A percentile compares a stretch with the other conserved stretches of the same genome.
Evolutionary conservation across 2,888 invertebrate genomes (phyloP).

Genomic region (Eupithecia tripunctaria): DNA sequence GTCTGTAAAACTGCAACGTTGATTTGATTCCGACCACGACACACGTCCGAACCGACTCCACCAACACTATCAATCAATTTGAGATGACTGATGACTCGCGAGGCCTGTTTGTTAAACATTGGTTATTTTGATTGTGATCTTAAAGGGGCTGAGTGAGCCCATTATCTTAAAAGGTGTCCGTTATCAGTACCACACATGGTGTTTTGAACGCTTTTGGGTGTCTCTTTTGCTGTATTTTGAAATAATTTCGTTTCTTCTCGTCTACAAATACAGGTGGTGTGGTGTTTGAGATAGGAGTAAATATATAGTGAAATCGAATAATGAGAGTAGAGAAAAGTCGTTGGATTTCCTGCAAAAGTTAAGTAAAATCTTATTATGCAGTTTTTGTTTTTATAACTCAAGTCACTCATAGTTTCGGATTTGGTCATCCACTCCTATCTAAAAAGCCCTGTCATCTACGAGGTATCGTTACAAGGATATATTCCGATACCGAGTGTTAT

Average conservation of each 20-base stretch:
- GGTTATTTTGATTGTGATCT: slow-evolving; percentile 53
- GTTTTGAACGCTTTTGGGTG: slow-evolving; percentile 7
- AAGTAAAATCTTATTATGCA: too few relatives aligned
- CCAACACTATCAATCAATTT: slow-evolving; percentile 71
- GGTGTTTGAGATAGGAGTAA: too few relatives aligned
- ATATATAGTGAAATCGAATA: too few relatives aligned
- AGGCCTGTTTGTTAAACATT: slow-evolving; percentile 70
- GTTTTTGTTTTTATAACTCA: too few relatives aligned
- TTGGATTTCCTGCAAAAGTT: too few relatives aligned
- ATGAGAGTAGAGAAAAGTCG: too few relatives aligned
- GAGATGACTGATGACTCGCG: slow-evolving; percentile 68
- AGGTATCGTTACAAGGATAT: too few relatives aligned
- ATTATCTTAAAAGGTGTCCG: slow-evolving; percentile 28
- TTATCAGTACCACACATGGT: slow-evolving; percentile 24
- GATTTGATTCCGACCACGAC: not conserved
- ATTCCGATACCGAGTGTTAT: too few relatives aligned
- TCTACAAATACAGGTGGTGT: not conserved
- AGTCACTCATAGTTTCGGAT: too few relatives aligned
- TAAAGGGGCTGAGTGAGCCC: slow-evolving; percentile 18
- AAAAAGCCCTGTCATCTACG: too few relatives aligned
- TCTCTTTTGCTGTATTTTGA: not conserved
- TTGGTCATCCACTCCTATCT: too few relatives aligned
- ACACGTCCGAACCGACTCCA: not conserved
- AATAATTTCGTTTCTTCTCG: not conserved
- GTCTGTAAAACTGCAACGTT: not conserved